Base-by-base conservation (phyloP, 2,113 vertebrate species). In the Lota lota region DNA sequence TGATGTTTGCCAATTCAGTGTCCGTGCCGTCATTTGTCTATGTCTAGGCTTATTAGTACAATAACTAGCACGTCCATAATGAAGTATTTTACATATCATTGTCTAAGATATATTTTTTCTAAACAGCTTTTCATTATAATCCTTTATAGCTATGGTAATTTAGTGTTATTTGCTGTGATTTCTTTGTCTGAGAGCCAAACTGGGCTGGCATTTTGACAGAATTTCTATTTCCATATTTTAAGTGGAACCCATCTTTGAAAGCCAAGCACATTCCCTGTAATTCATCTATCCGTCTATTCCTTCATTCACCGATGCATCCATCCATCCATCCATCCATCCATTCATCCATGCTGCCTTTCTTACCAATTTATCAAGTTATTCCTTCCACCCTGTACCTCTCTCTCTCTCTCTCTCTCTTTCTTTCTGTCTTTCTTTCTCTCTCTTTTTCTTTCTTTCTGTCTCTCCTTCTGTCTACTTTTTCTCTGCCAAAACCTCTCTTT, bases 371-470 rank as follows among this genome's bases (percentile, higher is more conserved):
- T 47, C 6, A 47, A 47, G 40, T 47, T 33, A 33, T 33, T 33
- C 28, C 40, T 47, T 47, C 40, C 40, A 47, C 40, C 19, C 58
- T 22, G 6, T 63, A 24, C 18, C 4, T 8, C 67, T 65, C 24
- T 51, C 12, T 51, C 28, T 73, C 51, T 24, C 50, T 71, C 36
- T 64, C 74, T 65, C 22, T 53, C 54, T 72, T 40, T 66, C 54
- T 50, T 8, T 51, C 53, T 19, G 61, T 64, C 54, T 60, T 40
- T 68, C 67, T 66, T 58, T 65, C 40, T 63, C 62, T 47, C 62
- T 47, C 28, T 20, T 21, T 61, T 21, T 15, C 60, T 22, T 53
- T 2, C 51, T 53, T 17, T 17, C 12, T 2, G 3, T 17, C 51
- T 53, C 51, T 3, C 16, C 62, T 18, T 56, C 53, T n/a, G 3